phyloP scores from a whole-genome alignment of 2,113 vertebrate genomes.

The Anthoscopus minutus region DNA sequence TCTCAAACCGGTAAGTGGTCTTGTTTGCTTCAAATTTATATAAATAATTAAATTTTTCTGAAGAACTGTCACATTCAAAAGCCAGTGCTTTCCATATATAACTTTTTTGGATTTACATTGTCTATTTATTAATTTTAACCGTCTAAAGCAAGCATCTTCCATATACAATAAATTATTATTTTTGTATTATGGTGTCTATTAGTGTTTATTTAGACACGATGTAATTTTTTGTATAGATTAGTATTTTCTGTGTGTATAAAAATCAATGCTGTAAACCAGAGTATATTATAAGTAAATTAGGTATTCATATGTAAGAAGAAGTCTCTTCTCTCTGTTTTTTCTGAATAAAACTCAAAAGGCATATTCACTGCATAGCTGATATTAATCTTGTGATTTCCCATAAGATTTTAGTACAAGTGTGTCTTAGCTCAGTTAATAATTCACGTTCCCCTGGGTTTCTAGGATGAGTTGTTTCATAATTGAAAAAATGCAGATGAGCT shows the following conservation, averaged over 20 bases:
- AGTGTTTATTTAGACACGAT: background rate
- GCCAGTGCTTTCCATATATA: background rate
- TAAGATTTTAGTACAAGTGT: background rate
- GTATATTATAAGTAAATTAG: background rate
- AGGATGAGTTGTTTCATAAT: conserved; percentile 22
- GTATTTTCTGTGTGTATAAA: background rate
- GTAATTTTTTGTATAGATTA: background rate
- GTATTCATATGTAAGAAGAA: background rate
- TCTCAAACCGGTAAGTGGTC: background rate
- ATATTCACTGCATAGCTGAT: background rate
- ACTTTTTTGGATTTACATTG: background rate
- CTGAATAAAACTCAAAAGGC: background rate
- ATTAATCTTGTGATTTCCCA: conserved; percentile 18
- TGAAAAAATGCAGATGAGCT: conserved; percentile 61
- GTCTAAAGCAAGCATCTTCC: background rate
- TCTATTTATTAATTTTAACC: background rate
- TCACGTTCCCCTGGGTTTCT: background rate
- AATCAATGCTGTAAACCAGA: background rate
- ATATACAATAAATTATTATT: background rate
- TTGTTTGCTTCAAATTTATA: background rate
- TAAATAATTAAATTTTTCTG: background rate
- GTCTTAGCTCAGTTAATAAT: conserved; percentile 38
- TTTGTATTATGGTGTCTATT: background rate
- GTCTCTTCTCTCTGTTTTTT: background rate
- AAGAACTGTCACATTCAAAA: background rate